Conservation (phyloP, 2,113 vertebrate genomes). For the Siniperca knerii region DNA sequence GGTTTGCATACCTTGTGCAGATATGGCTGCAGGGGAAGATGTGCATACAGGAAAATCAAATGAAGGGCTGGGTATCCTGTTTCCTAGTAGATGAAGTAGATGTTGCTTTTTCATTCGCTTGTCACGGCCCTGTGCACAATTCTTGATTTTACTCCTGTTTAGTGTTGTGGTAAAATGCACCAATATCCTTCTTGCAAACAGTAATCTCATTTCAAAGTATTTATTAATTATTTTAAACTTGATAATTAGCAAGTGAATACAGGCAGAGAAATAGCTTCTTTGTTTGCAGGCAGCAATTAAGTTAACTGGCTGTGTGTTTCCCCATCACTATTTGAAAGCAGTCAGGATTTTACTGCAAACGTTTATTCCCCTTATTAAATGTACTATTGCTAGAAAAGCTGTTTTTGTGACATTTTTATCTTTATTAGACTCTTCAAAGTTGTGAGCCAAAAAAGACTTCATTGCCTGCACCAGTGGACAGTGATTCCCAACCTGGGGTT, state of each 20-base stretch:
- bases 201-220: conserved; percentile 28
- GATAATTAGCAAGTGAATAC: conserved; percentile 14
- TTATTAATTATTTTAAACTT: neutral
- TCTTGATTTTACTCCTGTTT: neutral
- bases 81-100: neutral
- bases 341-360: conserved; percentile 8
- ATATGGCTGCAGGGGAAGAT: conserved; percentile 43
- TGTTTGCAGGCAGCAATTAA: conserved; percentile 47
- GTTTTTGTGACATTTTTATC: neutral
- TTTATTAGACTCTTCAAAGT: neutral
- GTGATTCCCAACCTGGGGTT: neutral
- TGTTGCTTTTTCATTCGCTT: conserved; percentile 8
- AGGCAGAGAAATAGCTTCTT: conserved; percentile 20
- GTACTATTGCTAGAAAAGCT: neutral
- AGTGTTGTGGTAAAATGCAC: neutral
- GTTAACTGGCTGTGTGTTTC: conserved; percentile 9
- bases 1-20: conserved; percentile 56
- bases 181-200: neutral
- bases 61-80: conserved; percentile 12
- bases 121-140: neutral
- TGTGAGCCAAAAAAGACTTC: neutral
- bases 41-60: conserved; percentile 31
- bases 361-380: neutral
- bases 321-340: neutral
- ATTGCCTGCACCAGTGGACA: no score